These are phyloP conservation scores for Anisognathus igniventris DNA, from an alignment of 2,797 vertebrate genomes.

Conservation along the genomic window DNA sequence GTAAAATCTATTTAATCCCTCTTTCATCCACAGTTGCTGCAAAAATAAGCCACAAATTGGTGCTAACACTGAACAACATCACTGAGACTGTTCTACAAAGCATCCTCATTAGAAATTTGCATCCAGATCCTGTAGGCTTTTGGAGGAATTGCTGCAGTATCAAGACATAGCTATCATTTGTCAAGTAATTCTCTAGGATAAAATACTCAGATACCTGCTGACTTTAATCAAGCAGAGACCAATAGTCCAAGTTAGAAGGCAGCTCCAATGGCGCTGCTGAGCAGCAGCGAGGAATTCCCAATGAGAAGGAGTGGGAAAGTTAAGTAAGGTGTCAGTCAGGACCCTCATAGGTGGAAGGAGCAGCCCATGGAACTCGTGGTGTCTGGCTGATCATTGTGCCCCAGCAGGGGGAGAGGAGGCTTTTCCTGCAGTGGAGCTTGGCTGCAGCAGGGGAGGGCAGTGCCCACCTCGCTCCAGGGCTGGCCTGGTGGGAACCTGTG, in stretches of 20 bases:
- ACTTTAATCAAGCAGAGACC: background rate
- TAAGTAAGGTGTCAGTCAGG: background rate
- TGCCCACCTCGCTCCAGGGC: rapidly evolving
- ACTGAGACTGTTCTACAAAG: background rate
- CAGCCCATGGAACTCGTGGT: rapidly evolving
- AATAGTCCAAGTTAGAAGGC: background rate
- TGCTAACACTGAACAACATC: background rate
- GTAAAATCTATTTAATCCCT: background rate
- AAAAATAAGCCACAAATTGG: background rate
- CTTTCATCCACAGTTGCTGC: background rate
- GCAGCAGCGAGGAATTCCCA: background rate
- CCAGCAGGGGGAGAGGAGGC: rapidly evolving
- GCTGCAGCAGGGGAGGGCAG: background rate
- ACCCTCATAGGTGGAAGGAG: background rate
- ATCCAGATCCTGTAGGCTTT: background rate
- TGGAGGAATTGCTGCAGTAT: background rate
- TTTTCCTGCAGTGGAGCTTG: background rate
- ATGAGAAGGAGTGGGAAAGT: background rate
- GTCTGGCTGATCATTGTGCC: no score
- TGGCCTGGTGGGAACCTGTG: rapidly evolving
- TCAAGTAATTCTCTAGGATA: background rate
- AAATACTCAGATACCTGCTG: background rate
- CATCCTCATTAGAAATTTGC: background rate
- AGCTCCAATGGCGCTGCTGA: background rate
- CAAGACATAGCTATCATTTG: background rate